Percentiles rank a stretch among this genome's conserved stretches.
These are phyloP conservation scores for Catostylus mosaicus DNA, from an alignment of 30 jellyfish, hydroid and myxozoan genomes.

Conservation along the genomic window DNA sequence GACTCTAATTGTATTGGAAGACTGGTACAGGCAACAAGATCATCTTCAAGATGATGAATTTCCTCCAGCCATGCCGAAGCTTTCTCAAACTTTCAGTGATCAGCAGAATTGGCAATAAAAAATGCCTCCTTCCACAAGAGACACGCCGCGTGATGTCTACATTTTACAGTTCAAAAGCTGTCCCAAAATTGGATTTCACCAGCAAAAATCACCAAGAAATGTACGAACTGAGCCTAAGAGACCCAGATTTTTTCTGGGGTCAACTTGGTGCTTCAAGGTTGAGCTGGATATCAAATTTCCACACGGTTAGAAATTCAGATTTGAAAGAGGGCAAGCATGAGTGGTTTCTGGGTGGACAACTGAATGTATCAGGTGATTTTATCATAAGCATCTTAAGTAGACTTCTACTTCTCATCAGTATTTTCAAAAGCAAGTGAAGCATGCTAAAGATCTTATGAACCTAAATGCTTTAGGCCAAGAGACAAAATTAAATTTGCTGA, in stretches of 20 bases:
- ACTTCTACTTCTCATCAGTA: too few relatives aligned
- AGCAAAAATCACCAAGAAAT: conserved; percentile 65
- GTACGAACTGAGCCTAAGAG: conserved; percentile 71
- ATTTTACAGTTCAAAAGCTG: conserved; percentile 62
- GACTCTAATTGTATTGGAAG: too few relatives aligned
- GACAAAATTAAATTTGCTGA: too few relatives aligned
- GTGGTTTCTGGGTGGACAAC: conserved; percentile 90
- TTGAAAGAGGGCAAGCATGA: conserved; percentile 73
- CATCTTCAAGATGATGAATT: conserved; percentile 8
- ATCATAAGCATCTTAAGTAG: too few relatives aligned
- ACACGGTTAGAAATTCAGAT: conserved; percentile 69
- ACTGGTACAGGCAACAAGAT: too few relatives aligned
- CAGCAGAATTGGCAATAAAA: not conserved
- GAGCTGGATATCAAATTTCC: conserved; percentile 81
- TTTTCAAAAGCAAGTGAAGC: too few relatives aligned
- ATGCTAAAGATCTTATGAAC: too few relatives aligned
- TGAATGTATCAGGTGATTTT: conserved; percentile 82
- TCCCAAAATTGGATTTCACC: conserved; percentile 46
- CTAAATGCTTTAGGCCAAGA: too few relatives aligned
- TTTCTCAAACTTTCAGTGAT: not conserved
- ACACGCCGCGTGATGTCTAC: conserved; percentile 58
- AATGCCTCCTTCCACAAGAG: not conserved
- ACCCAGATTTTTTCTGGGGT: conserved; percentile 88
- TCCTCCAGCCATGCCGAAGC: not conserved
- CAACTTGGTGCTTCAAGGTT: conserved; percentile 72